These are phyloP conservation scores for Herminia tarsipennalis DNA, from an alignment of 2,888 invertebrate genomes.

Conservation along the genomic window DNA sequence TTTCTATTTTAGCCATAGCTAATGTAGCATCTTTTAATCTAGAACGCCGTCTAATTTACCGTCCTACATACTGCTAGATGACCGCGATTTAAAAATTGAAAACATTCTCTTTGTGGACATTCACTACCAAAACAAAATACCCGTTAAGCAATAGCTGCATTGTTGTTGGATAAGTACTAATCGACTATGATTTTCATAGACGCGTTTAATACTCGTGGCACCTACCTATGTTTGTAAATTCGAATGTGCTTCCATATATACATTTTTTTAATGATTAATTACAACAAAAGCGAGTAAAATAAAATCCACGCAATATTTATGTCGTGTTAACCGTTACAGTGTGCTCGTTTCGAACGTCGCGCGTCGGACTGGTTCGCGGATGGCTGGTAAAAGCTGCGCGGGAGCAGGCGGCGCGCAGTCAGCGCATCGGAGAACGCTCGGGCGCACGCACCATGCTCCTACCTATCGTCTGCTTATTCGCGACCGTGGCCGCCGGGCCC, in stretches of 20 bases:
- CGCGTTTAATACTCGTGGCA: too few relatives aligned
- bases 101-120: conserved; percentile 22
- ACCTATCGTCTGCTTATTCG: conserved; percentile 56
- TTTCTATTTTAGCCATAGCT: conserved; percentile 10
- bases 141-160: conserved; percentile 2
- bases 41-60: conserved; percentile 12
- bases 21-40: conserved; percentile 15
- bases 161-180: too few relatives aligned
- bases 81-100: conserved; percentile 13
- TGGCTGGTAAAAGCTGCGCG: conserved; percentile 78
- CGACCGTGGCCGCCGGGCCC: conserved; percentile 58
- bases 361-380: conserved; percentile 75
- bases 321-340: conserved; percentile 79
- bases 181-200: too few relatives aligned
- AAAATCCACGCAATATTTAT: conserved; percentile 54
- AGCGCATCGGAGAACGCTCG: conserved; percentile 52
- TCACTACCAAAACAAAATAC: conserved; percentile 16
- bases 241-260: too few relatives aligned
- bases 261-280: too few relatives aligned
- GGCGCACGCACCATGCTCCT: conserved; percentile 73
- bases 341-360: conserved; percentile 69
- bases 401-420: conserved; percentile 67
- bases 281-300: too few relatives aligned
- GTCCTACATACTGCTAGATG: conserved; percentile 18
- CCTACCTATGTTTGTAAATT: too few relatives aligned